Conservation (phyloP, 2,797 vertebrate genomes). For the Champsocephalus gunnari region DNA sequence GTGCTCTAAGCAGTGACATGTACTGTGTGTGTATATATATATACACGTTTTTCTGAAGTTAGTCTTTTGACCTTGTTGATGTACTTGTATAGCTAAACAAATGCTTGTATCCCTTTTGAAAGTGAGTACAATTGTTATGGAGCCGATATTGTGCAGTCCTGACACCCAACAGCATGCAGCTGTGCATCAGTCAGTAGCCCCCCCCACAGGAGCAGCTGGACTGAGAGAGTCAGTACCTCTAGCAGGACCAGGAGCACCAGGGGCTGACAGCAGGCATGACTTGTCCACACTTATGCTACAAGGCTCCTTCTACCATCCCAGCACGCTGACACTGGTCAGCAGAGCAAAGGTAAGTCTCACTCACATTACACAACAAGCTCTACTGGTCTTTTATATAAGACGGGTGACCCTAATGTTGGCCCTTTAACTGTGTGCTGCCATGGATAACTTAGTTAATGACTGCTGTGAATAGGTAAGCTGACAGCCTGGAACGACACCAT, state of each 20-base stretch:
- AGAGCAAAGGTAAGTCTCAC: conserved; percentile 78
- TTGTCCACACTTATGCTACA: conserved; percentile 73
- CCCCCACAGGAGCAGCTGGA: conserved; percentile 5
- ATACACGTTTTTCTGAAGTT: not conserved
- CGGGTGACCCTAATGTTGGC: not conserved
- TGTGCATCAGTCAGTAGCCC: conserved; percentile 13
- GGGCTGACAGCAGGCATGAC: conserved; percentile 26
- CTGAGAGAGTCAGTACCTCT: conserved; percentile 26
- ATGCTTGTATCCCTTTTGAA: conserved; percentile 24
- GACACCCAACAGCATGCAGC: conserved; percentile 11
- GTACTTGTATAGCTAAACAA: not conserved
- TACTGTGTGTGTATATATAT: not conserved
- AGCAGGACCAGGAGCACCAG: conserved; percentile 15
- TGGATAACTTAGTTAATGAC: not conserved
- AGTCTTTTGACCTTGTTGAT: not conserved
- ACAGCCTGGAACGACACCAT: not conserved
- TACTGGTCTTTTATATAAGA: not conserved
- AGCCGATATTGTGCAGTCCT: conserved; percentile 19
- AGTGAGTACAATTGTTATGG: conserved; percentile 27
- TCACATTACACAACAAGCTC: not conserved
- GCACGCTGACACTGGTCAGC: conserved; percentile 56
- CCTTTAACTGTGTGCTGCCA: not conserved
- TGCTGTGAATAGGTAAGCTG: conserved; percentile 4
- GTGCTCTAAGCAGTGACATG: not conserved
- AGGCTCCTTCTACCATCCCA: conserved; percentile 58